phyloP scores from a whole-genome alignment of 2,888 invertebrate species.

The Hoplodrina blanda region DNA sequence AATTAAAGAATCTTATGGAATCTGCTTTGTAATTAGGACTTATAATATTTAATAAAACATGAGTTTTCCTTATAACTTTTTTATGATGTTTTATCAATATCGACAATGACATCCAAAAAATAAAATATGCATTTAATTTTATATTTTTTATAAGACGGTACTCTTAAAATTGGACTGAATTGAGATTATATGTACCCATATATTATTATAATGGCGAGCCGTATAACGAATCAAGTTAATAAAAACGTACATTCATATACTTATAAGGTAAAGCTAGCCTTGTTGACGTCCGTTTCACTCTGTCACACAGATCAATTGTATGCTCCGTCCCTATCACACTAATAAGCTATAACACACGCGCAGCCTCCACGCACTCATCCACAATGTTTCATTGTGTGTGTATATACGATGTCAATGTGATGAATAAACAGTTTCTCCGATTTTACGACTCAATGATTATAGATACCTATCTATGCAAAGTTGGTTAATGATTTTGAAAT shows the following conservation, averaged over 20 bases:
- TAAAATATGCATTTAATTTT: constrained; percentile 57
- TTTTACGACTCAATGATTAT: constrained; percentile 88
- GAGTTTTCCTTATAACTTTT: constrained; percentile 42
- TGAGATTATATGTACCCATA: constrained; percentile 82
- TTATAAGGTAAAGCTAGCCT: constrained; percentile 88
- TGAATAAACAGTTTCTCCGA: constrained; percentile 90
- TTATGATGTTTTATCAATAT: constrained; percentile 39
- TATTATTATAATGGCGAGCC: constrained; percentile 87
- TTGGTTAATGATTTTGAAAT: constrained; percentile 80
- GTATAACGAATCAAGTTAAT: constrained; percentile 89
- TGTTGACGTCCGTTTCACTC: constrained; percentile 84
- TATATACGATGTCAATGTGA: constrained; percentile 82
- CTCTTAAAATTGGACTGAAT: constrained; percentile 78
- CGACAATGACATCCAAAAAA: constrained; percentile 40
- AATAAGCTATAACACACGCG: constrained; percentile 82
- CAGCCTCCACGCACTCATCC: constrained; percentile 69
- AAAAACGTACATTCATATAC: constrained; percentile 89
- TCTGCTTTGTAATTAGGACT: constrained; percentile 4
- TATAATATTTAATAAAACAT: constrained; percentile 23
- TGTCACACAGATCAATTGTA: constrained; percentile 75
- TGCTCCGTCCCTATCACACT: constrained; percentile 83
- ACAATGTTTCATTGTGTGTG: constrained; percentile 68
- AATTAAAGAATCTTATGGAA: constrained; percentile 12
- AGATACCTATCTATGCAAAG: constrained; percentile 88
- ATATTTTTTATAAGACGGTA: constrained; percentile 64